Base-by-base conservation (phyloP, 35 echinoderm and acorn worm species). In the Apostichopus parvimensis region DNA sequence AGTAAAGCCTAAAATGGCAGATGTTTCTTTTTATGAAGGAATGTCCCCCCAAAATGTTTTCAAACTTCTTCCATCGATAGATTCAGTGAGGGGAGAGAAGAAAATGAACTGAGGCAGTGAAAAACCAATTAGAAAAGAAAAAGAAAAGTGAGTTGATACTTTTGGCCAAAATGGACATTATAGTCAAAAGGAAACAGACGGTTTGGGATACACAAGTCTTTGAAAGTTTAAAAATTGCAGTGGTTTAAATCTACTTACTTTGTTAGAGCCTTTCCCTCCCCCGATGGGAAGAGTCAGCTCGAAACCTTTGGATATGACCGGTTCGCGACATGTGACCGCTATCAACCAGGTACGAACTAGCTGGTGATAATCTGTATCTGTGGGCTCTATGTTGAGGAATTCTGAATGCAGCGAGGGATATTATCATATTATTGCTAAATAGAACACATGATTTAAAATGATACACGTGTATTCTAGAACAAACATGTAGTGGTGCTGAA, bases 181-280 rank as follows among this genome's bases (percentile, higher is more conserved):
- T 45, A 45, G 34, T 45, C 3, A 45, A 45, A 45, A 45, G 34
- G 34, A 45, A 45, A 45, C 34, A 45, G 2, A 45, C 34, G 34
- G 34, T 45, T 45, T 45, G 34, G 8, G 64, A 14, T 4, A 68
- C 11, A 68, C 64, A 17, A 68, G 64, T 68, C 18, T 68, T 68
- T 9, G 11, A 11, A 68, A 68, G 18, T 9, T 11, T 9, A 18
- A 18, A 68, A 18, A 68, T 68, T 11, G 18, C 0, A 13, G 5
- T 9, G 64, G 18, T 45, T 45, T 5, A 68, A 18, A 15, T 6
- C 1, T 22, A 57, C 83, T 91, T 90, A 98, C 96, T 93, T 98
- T 98, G 79, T 98, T 98, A 14, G 94, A 95, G 60, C 96, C 94
- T 75, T 95, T 98, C 58, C 96, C 96, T 54, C 96, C 96, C 45